A percentile compares a stretch with the other conserved stretches of the same genome.
phyloP scores from a whole-genome alignment of 2,113 vertebrate species.

The Takifugu flavidus region DNA sequence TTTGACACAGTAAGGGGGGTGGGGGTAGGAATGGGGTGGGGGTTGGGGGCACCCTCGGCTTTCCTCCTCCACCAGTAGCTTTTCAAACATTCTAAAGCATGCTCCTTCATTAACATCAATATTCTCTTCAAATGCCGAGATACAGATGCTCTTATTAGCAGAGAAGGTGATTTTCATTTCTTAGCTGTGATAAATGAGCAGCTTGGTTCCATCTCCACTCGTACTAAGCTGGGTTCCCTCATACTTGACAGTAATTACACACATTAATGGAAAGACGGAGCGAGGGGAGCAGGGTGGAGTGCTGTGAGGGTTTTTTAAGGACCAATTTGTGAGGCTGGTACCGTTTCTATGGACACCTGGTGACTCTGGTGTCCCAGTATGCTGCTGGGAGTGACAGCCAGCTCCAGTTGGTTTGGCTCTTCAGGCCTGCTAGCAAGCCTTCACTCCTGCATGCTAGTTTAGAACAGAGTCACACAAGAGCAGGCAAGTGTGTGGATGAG shows the following conservation, averaged over 20 bases:
- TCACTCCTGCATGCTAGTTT: conserved; percentile 2
- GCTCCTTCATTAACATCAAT: conserved; percentile 40
- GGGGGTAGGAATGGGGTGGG: no score
- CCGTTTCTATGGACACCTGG: conserved; percentile 68
- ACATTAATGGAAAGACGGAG: conserved; percentile 21
- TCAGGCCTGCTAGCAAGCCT: conserved; percentile 18
- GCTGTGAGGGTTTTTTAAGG: conserved; percentile 47
- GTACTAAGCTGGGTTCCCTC: conserved; percentile 6
- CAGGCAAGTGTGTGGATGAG: conserved; percentile 45
- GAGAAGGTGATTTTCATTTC: conserved; percentile 58
- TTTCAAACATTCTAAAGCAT: conserved; percentile 22
- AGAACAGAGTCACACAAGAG: conserved; percentile 22
- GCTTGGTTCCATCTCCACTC: conserved; percentile 18
- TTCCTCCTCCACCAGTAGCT: conserved; percentile 7
- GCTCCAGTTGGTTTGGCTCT: conserved; percentile 38
- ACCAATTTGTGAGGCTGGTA: conserved; percentile 58
- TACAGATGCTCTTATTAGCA: conserved; percentile 29
- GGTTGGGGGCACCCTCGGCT: conserved; percentile 15
- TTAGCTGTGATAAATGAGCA: conserved; percentile 36
- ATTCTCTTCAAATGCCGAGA: conserved; percentile 24
- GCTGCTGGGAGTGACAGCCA: conserved; percentile 54
- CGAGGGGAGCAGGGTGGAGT: conserved; percentile 14
- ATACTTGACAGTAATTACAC: conserved; percentile 61
- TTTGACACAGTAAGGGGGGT: conserved; percentile 33
- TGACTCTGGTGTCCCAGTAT: conserved; percentile 48